A percentile compares a stretch with the other conserved stretches of the same genome.
Conservation (phyloP, 2,113 vertebrate species). For the Suncus etruscus region DNA sequence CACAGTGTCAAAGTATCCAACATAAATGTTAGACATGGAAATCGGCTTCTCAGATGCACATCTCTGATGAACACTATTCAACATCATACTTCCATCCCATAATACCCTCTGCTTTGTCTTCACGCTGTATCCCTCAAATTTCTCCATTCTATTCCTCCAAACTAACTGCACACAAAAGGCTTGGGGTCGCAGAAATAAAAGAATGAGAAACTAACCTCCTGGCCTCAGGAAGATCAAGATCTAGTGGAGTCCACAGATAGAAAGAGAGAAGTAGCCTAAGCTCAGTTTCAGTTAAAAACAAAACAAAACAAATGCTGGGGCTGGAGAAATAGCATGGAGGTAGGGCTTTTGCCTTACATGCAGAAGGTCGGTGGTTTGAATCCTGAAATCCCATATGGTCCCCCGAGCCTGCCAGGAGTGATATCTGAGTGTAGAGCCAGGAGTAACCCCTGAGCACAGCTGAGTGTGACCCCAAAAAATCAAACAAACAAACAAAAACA, state of each 20-base stretch:
- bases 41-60: constrained; percentile 31
- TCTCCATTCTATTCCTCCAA: not conserved
- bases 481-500: no score
- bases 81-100: not conserved
- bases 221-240: not conserved
- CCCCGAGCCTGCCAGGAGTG: no score
- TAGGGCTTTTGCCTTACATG: no score
- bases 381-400: no score
- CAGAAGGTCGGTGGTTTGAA: no score
- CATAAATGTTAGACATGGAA: not conserved
- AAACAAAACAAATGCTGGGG: no score
- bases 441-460: no score
- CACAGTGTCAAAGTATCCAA: not conserved
- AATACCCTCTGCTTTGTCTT: not conserved
- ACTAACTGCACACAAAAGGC: constrained; percentile 8
- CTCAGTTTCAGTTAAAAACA: no score
- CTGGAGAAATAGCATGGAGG: no score
- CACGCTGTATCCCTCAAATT: not conserved
- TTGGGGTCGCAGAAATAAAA: not conserved
- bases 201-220: constrained; percentile 1
- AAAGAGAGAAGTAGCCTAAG: not conserved
- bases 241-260: not conserved
- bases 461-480: no score
- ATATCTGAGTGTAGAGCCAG: no score
- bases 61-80: not conserved